Conservation (phyloP, 2,797 vertebrate genomes). For the Poliocrania exsul region DNA sequence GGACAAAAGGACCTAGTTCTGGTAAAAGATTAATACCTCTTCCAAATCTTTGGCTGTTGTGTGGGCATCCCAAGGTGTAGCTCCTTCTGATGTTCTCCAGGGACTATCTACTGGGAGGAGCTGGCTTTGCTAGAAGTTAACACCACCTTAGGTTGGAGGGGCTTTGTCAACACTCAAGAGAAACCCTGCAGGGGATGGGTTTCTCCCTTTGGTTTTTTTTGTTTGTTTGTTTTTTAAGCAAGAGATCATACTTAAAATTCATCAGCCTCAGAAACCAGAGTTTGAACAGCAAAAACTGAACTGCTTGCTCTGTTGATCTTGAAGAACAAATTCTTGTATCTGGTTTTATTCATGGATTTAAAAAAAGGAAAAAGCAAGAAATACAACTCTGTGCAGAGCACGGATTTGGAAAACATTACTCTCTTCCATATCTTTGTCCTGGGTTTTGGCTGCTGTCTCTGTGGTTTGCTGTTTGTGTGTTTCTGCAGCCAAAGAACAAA, state of each 20-base stretch:
- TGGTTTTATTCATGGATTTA: background rate
- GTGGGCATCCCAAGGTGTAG: background rate
- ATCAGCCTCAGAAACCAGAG: background rate
- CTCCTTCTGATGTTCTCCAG: background rate
- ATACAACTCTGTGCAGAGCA: background rate
- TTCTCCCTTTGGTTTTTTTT: background rate
- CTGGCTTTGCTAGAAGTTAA: background rate
- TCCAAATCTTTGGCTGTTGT: background rate
- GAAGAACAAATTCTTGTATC: background rate
- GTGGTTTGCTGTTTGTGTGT: background rate
- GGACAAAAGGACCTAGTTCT: background rate
- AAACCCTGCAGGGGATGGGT: background rate
- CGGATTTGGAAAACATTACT: background rate
- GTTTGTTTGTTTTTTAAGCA: background rate
- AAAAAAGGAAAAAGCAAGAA: background rate
- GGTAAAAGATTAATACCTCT: background rate
- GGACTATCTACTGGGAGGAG: background rate
- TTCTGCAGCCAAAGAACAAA: constrained; percentile 1
- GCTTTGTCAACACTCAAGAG: background rate
- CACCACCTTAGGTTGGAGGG: background rate
- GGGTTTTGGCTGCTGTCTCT: background rate
- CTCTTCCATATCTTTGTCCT: background rate
- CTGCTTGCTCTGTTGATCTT: background rate
- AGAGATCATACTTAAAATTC: background rate
- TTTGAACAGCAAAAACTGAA: background rate